Conservation (phyloP, 2,797 vertebrate species). For the Psittacula echo region DNA sequence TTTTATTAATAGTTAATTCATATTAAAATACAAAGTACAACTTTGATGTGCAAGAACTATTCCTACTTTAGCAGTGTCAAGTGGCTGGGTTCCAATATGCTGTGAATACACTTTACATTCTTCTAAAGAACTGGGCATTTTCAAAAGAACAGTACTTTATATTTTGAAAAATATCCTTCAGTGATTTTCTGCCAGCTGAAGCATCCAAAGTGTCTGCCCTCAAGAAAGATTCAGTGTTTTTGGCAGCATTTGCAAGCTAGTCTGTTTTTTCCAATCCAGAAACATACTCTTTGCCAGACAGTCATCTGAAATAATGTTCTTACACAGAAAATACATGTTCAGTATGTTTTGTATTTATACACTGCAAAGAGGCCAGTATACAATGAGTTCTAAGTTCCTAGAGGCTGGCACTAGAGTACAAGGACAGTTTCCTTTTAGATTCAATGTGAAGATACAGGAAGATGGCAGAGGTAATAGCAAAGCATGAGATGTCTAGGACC, state of each 20-base stretch:
- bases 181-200: slow-evolving; percentile 47
- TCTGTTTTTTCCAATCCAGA: slow-evolving; percentile 66
- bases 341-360: slow-evolving; percentile 9
- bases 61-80: neutral
- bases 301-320: slow-evolving; percentile 64
- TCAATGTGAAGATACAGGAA: neutral
- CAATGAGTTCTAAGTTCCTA: neutral
- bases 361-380: neutral
- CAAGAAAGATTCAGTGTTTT: slow-evolving; percentile 54
- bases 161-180: slow-evolving; percentile 51
- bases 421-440: neutral
- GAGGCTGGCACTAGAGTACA: neutral
- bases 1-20: slow-evolving; percentile 15
- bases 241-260: slow-evolving; percentile 42
- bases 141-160: slow-evolving; percentile 25
- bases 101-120: slow-evolving; percentile 38
- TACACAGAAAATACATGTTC: slow-evolving; percentile 63
- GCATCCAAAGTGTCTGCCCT: slow-evolving; percentile 55
- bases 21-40: slow-evolving; percentile 17
- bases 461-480: neutral
- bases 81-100: neutral
- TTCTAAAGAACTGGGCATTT: slow-evolving; percentile 36
- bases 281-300: slow-evolving; percentile 46
- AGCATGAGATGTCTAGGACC: neutral
- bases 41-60: slow-evolving; percentile 14